Percentiles rank a stretch among this genome's conserved stretches.
Evolutionary conservation across 2,797 vertebrate species (phyloP).

Genomic region (Notolepis coatsorum): DNA sequence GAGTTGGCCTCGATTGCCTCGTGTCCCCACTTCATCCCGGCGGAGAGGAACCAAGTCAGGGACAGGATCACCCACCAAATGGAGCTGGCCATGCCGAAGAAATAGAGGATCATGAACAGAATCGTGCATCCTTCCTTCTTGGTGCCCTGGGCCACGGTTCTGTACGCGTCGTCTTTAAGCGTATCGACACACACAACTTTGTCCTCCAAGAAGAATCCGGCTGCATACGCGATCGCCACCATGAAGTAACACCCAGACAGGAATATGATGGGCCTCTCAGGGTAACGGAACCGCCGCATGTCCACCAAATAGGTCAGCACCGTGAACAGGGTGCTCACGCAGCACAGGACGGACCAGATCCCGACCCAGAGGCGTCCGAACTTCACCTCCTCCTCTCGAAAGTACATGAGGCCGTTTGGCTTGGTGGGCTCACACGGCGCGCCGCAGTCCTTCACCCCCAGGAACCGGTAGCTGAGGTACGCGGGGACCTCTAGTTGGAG

Average conservation of each 20-base stretch:
- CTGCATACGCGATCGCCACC: slow-evolving; percentile 95
- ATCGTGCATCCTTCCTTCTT: slow-evolving; percentile 99
- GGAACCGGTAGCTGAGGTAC: slow-evolving; percentile 93
- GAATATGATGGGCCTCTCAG: slow-evolving; percentile 97
- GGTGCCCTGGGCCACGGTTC: slow-evolving; percentile 96
- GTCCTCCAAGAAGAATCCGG: slow-evolving; percentile 94
- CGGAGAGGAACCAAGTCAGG: slow-evolving; percentile 97
- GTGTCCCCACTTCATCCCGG: slow-evolving; percentile 99
- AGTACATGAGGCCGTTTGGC: slow-evolving; percentile 95
- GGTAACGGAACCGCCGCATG: slow-evolving; percentile 96
- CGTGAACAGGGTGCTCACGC: slow-evolving; percentile 95
- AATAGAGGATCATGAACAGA: slow-evolving; percentile 97
- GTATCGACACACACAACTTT: slow-evolving; percentile 94
- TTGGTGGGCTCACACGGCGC: slow-evolving; percentile 93
- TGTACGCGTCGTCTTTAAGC: slow-evolving; percentile 91
- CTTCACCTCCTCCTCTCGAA: slow-evolving; percentile 93
- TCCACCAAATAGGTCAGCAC: slow-evolving; percentile 97
- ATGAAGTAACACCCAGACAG: slow-evolving; percentile 97
- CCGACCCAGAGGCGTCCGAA: slow-evolving; percentile 97
- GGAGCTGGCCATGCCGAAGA: slow-evolving; percentile 92
- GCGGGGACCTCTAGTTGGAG: slow-evolving; percentile 92
- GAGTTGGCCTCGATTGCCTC: slow-evolving; percentile 98
- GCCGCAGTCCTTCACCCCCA: slow-evolving; percentile 95
- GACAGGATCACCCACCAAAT: slow-evolving; percentile 94
- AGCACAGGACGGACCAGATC: slow-evolving; percentile 96